These are phyloP conservation scores for Corbicula japonica DNA, from an alignment of 2,888 invertebrate species.

Conservation along the genomic window DNA sequence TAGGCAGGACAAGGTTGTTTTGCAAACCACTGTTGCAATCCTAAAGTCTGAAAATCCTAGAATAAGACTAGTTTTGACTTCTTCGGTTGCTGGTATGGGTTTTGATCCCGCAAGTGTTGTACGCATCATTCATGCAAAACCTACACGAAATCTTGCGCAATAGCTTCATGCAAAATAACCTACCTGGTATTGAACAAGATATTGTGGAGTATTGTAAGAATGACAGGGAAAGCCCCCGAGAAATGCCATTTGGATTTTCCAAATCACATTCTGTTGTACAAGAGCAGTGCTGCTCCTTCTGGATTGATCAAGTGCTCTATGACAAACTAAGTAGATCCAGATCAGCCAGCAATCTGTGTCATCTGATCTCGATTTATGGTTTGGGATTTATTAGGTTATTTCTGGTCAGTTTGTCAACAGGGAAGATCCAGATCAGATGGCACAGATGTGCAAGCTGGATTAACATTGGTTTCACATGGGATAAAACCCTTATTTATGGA, in stretches of 20 bases:
- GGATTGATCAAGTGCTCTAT: too few relatives aligned
- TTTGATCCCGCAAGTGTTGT: conserved; percentile 39
- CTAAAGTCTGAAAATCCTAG: conserved; percentile 25
- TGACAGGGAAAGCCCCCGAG: conserved; percentile 39
- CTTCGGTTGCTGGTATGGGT: conserved; percentile 48
- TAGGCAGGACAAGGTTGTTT: conserved; percentile 43
- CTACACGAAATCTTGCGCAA: conserved; percentile 36
- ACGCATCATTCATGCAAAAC: conserved; percentile 34
- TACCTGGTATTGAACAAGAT: conserved; percentile 46
- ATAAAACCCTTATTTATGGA: too few relatives aligned
- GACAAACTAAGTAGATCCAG: too few relatives aligned
- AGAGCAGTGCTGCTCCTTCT: conserved; percentile 38
- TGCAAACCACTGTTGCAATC: conserved; percentile 30
- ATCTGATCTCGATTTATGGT: too few relatives aligned
- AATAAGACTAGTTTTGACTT: conserved; percentile 40
- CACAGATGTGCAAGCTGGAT: too few relatives aligned
- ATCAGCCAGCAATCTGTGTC: too few relatives aligned
- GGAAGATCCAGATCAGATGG: too few relatives aligned
- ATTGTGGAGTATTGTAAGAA: conserved; percentile 47
- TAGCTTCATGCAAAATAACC: conserved; percentile 48
- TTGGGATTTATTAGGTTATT: too few relatives aligned
- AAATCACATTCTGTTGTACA: background rate
- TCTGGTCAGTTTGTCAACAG: too few relatives aligned
- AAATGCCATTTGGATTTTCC: conserved; percentile 40
- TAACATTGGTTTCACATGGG: too few relatives aligned